These are phyloP conservation scores for Botia almorhae DNA, from an alignment of 2,797 vertebrate genomes.

Conservation along the genomic window DNA sequence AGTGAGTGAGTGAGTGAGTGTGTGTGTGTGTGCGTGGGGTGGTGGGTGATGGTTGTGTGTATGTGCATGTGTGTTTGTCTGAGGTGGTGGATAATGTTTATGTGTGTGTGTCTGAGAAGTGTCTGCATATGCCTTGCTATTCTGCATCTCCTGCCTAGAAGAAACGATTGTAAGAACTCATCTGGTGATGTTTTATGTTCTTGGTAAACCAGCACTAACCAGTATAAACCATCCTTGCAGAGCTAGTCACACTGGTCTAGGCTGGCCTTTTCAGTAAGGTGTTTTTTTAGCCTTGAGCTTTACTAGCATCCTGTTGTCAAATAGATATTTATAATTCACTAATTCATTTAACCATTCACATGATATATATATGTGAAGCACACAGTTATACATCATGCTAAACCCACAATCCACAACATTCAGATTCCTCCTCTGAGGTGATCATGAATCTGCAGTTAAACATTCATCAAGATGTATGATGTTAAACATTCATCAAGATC, in stretches of 20 bases:
- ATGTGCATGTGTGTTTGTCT: constrained; percentile 26
- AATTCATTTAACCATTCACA: constrained; percentile 13
- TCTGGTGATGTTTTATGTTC: too few relatives aligned
- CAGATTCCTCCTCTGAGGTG: constrained; percentile 51
- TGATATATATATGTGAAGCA: constrained; percentile 4
- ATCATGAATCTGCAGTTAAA: constrained; percentile 49
- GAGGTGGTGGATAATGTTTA: constrained; percentile 49
- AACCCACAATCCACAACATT: constrained; percentile 48
- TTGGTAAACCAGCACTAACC: neutral
- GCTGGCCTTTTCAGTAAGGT: too few relatives aligned
- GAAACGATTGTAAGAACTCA: too few relatives aligned
- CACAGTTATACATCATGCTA: constrained; percentile 26
- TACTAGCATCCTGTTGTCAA: neutral
- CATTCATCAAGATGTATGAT: constrained; percentile 56
- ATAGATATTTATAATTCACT: constrained; percentile 2
- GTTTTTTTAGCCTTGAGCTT: neutral
- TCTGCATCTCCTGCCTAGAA: too few relatives aligned
- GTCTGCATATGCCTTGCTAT: too few relatives aligned
- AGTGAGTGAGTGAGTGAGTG: neutral
- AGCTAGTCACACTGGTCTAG: neutral
- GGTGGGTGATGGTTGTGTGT: too few relatives aligned
- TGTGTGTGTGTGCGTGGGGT: too few relatives aligned
- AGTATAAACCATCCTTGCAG: neutral
- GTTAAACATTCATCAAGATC: constrained; percentile 52
- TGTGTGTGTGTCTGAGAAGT: too few relatives aligned